phyloP scores from a whole-genome alignment of 2,888 invertebrate genomes.

The Biston betularia region DNA sequence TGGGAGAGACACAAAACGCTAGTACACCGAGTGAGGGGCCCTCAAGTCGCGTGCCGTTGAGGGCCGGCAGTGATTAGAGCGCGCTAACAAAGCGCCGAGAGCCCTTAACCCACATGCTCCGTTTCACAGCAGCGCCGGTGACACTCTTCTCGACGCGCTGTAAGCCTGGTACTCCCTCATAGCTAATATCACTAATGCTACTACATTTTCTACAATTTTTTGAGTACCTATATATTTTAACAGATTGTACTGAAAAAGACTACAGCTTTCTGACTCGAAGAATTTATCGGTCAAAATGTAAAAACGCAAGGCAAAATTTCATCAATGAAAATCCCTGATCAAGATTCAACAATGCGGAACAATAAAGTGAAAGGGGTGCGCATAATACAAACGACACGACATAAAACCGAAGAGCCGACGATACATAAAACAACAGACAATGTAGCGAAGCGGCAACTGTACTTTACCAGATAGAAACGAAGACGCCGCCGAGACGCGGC shows the following conservation, averaged over 20 bases:
- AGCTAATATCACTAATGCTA: constrained; percentile 65
- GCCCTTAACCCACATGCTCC: constrained; percentile 85
- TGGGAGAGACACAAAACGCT: constrained; percentile 80
- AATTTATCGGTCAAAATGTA: constrained; percentile 20
- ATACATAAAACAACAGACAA: constrained; percentile 73
- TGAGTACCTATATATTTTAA: background rate
- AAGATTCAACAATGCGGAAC: constrained; percentile 59
- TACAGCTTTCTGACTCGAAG: background rate
- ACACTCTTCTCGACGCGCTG: constrained; percentile 71
- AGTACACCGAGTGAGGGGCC: constrained; percentile 70
- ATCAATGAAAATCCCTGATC: constrained; percentile 56
- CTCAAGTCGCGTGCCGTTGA: constrained; percentile 76
- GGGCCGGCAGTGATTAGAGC: constrained; percentile 84
- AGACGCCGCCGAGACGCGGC: constrained; percentile 52
- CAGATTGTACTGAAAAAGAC: background rate
- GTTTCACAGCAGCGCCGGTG: constrained; percentile 77
- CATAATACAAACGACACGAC: constrained; percentile 64
- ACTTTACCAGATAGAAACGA: constrained; percentile 64
- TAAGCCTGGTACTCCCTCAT: constrained; percentile 67
- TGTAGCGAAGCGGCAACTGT: constrained; percentile 61
- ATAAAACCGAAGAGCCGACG: constrained; percentile 64
- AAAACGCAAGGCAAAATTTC: constrained; percentile 44
- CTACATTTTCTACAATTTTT: constrained; percentile 34
- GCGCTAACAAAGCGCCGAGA: constrained; percentile 83
- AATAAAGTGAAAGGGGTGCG: constrained; percentile 61